Evolutionary conservation across 2,797 vertebrate genomes (phyloP).

Genomic region (Vespertilio murinus): DNA sequence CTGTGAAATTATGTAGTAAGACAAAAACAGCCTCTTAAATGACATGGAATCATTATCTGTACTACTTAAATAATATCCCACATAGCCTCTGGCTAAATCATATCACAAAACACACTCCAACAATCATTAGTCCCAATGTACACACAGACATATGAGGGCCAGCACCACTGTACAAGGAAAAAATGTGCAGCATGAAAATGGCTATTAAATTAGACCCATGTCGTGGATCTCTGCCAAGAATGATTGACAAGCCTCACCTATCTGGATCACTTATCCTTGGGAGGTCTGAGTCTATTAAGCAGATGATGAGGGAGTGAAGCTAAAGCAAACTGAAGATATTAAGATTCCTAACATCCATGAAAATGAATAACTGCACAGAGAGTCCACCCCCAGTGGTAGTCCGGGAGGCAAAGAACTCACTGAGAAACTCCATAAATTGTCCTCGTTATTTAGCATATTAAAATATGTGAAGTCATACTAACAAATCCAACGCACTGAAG

Average conservation of each 20-base stretch:
- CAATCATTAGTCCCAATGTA: background rate
- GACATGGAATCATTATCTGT: background rate
- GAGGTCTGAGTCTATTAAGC: slow-evolving; percentile 68
- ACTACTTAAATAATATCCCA: slow-evolving; percentile 32
- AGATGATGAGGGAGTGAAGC: slow-evolving; percentile 66
- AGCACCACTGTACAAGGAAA: background rate
- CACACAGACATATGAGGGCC: background rate
- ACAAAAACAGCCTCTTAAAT: background rate
- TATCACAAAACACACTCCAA: background rate
- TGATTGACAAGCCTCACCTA: slow-evolving; percentile 69
- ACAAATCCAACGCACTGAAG: background rate
- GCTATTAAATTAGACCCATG: background rate
- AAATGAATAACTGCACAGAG: slow-evolving; percentile 61
- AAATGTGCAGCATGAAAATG: background rate
- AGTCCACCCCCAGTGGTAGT: slow-evolving; percentile 22
- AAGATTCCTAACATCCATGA: slow-evolving; percentile 43
- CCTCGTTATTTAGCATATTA: slow-evolving; percentile 39
- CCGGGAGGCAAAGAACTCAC: slow-evolving; percentile 46
- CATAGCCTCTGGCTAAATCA: background rate
- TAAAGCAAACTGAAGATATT: slow-evolving; percentile 71
- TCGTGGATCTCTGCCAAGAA: slow-evolving; percentile 61
- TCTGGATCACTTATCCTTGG: slow-evolving; percentile 66
- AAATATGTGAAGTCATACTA: background rate
- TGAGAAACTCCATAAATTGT: slow-evolving; percentile 52
- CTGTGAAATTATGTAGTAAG: slow-evolving; percentile 1